Base-by-base conservation (phyloP, 2,797 vertebrate species). In the Megaceryle alcyon region DNA sequence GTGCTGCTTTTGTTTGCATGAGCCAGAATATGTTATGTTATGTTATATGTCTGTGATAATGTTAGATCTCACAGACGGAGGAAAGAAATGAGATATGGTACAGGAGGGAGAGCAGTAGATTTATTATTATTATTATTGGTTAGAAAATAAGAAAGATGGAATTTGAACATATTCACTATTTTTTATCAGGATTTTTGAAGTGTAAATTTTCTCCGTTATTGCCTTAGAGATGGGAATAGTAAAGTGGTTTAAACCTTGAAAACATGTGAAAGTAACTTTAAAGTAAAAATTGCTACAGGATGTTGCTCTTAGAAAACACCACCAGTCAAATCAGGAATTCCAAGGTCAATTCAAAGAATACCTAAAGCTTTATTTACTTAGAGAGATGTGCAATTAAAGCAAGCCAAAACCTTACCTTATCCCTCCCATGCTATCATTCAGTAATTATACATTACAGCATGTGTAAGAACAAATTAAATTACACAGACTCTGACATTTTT, bases 141-240 rank as follows among this genome's bases (percentile, higher is more conserved):
- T 81, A 75, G 89, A 72, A 84, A 72, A 82, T 49, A 89, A 86
- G 63, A 76, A 81, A 73, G 76, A 73, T 35, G 44, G 65, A 73
- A 70, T 84, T 93, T 87, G 28, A 82, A 90, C 23, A n/a, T 75
- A 70, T 41, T 89, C 35, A 33, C 57, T 41, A 4, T 91, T 90
- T 94, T 86, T 73, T 71, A 65, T 75, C 59, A 83, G 71, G 54
- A 91, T 49, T 94, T 94, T 71, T 83, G 59, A 91, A 91, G 48
- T 39, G 31, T 70, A 80, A 29, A 57, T 94, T 85, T 93, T 68
- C 44, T 82, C 14, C 48, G 56, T 70, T 82, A 75, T n/a, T 93
- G 54, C 41, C 26, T 75, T 88, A 53, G 81, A 80, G 77, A 80
- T 82, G 65, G 76, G 78, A 91, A 78, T 82, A 79, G 57, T 90